Percentiles rank a stretch among this genome's conserved stretches.
Evolutionary conservation across 1,140 invertebrate species (phyloP).

Genomic region (Drosophila ficusphila): DNA sequence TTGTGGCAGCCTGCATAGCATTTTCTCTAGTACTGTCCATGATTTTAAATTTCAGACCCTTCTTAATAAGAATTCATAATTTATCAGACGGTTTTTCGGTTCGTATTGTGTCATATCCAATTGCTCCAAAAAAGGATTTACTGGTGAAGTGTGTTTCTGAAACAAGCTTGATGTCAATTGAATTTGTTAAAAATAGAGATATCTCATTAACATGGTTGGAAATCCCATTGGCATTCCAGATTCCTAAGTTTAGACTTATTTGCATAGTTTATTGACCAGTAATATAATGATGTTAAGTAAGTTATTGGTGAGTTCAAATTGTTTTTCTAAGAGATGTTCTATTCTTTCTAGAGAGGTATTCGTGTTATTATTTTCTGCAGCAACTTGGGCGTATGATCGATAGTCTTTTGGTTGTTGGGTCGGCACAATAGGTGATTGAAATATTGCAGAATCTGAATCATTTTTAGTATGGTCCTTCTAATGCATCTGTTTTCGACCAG

Average conservation of each 20-base stretch:
- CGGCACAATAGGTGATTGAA: too few relatives aligned
- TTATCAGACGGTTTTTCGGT: neutral
- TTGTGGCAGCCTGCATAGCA: neutral
- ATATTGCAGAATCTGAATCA: neutral
- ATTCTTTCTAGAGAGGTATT: neutral
- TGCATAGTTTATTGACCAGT: neutral
- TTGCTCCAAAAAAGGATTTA: too few relatives aligned
- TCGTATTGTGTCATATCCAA: neutral
- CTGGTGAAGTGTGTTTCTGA: too few relatives aligned
- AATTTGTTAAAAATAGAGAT: neutral
- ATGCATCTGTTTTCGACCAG: neutral
- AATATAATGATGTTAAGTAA: neutral
- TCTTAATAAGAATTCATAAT: too few relatives aligned
- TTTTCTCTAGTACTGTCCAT: neutral
- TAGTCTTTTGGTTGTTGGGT: neutral
- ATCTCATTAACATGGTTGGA: neutral
- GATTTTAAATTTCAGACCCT: neutral
- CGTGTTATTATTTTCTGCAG: neutral
- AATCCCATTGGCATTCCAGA: neutral
- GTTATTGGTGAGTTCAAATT: neutral
- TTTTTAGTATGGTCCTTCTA: neutral
- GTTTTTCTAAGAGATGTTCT: neutral
- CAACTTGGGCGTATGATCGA: neutral
- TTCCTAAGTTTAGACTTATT: neutral
- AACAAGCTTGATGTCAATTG: too few relatives aligned